Percentiles rank a stretch among this genome's conserved stretches.
Conservation (phyloP, 2,888 invertebrate species). For the Sphecodes monilicornis region DNA sequence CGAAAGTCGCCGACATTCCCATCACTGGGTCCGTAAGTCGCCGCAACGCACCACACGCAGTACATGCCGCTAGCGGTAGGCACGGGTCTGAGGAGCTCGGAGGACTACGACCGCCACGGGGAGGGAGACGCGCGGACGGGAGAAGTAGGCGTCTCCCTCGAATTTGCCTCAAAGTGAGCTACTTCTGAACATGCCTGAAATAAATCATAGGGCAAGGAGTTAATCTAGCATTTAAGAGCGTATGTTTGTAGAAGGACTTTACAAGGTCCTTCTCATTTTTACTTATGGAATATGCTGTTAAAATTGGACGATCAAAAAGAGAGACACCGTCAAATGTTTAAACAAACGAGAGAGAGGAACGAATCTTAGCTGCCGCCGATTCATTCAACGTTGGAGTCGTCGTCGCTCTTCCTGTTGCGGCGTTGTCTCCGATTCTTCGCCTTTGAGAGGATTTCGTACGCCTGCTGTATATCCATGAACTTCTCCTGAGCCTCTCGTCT, state of each 20-base stretch:
- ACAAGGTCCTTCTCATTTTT: not conserved
- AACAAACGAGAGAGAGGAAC: not conserved
- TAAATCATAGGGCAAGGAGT: too few relatives aligned
- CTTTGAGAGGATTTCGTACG: constrained; percentile 94
- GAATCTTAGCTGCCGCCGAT: not conserved
- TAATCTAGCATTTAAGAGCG: too few relatives aligned
- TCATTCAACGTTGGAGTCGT: not conserved
- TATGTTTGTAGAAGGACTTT: not conserved
- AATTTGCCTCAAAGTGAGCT: too few relatives aligned
- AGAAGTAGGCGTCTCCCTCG: too few relatives aligned
- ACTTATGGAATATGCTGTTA: not conserved
- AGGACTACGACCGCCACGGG: too few relatives aligned
- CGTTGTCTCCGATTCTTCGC: constrained; percentile 91
- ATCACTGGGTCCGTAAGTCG: too few relatives aligned
- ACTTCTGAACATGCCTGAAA: too few relatives aligned
- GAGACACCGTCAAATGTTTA: not conserved
- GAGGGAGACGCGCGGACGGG: too few relatives aligned
- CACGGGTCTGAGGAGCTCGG: too few relatives aligned
- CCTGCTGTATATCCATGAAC: constrained; percentile 97
- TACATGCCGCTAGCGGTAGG: too few relatives aligned
- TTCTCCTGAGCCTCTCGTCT: constrained; percentile 91
- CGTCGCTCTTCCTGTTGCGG: constrained; percentile 87
- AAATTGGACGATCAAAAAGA: not conserved
- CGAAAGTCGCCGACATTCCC: too few relatives aligned
- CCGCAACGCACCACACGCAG: too few relatives aligned